Base-by-base conservation (phyloP, 2,113 vertebrate species). In the Gymnobelideus leadbeateri region DNA sequence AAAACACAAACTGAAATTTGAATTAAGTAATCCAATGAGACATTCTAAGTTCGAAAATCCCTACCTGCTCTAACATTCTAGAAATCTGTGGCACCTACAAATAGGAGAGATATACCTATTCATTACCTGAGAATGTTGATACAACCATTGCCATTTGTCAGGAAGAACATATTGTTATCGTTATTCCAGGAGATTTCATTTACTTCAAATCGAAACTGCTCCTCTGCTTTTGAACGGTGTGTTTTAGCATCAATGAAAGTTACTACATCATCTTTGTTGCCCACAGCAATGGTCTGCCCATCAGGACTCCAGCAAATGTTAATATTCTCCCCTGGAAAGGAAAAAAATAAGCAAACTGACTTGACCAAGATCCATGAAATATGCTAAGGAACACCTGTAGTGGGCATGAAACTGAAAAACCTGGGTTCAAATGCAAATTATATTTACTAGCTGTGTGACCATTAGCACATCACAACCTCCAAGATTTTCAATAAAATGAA, bases 101-200 rank as follows among this genome's bases (percentile, higher is more conserved):
- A 84, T 23, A n/a, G n/a, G n/a, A n/a, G n/a, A n/a, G n/a, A 84
- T n/a, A n/a, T 21, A 61, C 43, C 28, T n/a, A n/a, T n/a, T n/a
- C 37, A 92, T 95, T 97, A 99, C 99, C 47, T 99, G 96, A 99
- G 99, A 52, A 99, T 99, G 89, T 99, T 99, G 98, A 99, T 99
- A 98, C 99, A 49, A 49, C 47, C 47, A 0, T 99, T 99, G 50
- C 99, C 99, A 0, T 99, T 99, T 8, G 99, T 99, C 97, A 99
- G 98, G 98, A 99, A 99, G 98, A 99, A 99, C 99, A 99, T 99
- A 98, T 99, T 99, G 92, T 99, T 99, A 97, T 99, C 99, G 0
- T 99, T 99, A 98, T 99, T 99, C 99, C 99, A 99, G 9, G 99
- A 99, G 97, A 99, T 99, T 98, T 99, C 99, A 2, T 99, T 99